These are phyloP conservation scores for Hypotaenidia philippensis DNA, from an alignment of 2,797 vertebrate species.

Conservation along the genomic window DNA sequence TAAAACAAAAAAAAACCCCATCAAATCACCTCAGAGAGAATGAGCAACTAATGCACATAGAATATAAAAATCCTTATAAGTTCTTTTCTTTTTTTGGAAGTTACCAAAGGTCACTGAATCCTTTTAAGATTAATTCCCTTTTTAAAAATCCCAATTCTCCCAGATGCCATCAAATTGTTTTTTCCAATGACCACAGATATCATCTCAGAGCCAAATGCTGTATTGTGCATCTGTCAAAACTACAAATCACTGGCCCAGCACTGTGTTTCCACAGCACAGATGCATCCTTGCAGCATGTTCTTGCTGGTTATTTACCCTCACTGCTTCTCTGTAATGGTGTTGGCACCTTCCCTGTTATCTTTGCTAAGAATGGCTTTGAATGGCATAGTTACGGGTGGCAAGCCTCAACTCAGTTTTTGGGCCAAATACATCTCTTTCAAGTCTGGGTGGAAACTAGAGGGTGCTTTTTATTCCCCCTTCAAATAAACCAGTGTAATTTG, in stretches of 20 bases:
- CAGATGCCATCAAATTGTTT: slow-evolving; percentile 43
- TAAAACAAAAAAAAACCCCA: neutral
- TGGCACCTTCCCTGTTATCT: slow-evolving; percentile 11
- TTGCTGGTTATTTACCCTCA: neutral
- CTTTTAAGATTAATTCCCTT: slow-evolving; percentile 52
- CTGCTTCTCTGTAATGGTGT: neutral
- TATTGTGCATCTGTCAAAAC: slow-evolving; percentile 62
- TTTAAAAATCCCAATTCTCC: slow-evolving; percentile 49
- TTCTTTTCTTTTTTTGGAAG: slow-evolving; percentile 27
- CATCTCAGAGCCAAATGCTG: slow-evolving; percentile 56
- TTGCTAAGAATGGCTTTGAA: slow-evolving; percentile 11
- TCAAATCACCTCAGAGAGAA: slow-evolving; percentile 44
- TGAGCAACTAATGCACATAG: slow-evolving; percentile 10
- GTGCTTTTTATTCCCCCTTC: neutral
- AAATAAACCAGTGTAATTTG: neutral
- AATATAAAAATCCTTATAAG: slow-evolving; percentile 52
- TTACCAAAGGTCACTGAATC: slow-evolving; percentile 49
- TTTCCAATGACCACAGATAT: slow-evolving; percentile 46
- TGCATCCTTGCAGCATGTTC: neutral
- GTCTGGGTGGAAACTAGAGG: neutral
- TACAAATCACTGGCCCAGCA: slow-evolving; percentile 6
- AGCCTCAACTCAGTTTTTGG: neutral
- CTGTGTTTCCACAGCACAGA: neutral
- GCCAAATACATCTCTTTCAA: neutral
- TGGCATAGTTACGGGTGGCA: neutral